phyloP scores from a whole-genome alignment of 2,113 vertebrate genomes.

The Echinops telfairi region DNA sequence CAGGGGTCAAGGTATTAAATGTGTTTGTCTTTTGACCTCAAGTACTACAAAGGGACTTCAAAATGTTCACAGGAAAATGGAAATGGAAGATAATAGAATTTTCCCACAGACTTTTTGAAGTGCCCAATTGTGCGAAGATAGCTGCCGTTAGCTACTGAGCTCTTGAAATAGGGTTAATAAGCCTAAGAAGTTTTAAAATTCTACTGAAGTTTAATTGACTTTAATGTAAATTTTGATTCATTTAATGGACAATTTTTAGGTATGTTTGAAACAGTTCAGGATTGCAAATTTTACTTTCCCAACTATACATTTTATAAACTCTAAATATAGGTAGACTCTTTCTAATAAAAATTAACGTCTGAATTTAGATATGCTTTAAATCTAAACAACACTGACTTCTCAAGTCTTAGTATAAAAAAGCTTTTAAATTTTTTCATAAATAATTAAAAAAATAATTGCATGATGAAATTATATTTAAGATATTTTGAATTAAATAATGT shows the following conservation, averaged over 20 bases:
- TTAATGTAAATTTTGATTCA: conserved; percentile 27
- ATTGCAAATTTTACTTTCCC: background rate
- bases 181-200: background rate
- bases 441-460: background rate
- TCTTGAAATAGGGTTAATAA: background rate
- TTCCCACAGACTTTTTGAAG: too few relatives aligned
- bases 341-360: background rate
- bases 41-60: background rate
- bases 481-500: background rate
- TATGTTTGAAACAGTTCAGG: background rate
- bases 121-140: fast-evolving
- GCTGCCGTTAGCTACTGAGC: background rate
- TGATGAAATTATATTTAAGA: background rate
- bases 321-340: background rate
- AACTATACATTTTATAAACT: background rate
- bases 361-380: background rate
- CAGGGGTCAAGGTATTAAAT: background rate
- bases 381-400: background rate
- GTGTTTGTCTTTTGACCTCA: background rate
- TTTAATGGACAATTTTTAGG: background rate
- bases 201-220: background rate
- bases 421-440: background rate
- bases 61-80: too few relatives aligned
- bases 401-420: background rate
- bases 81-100: too few relatives aligned